phyloP scores from a whole-genome alignment of 1,140 invertebrate genomes.

The Phenacoccus solenopsis region DNA sequence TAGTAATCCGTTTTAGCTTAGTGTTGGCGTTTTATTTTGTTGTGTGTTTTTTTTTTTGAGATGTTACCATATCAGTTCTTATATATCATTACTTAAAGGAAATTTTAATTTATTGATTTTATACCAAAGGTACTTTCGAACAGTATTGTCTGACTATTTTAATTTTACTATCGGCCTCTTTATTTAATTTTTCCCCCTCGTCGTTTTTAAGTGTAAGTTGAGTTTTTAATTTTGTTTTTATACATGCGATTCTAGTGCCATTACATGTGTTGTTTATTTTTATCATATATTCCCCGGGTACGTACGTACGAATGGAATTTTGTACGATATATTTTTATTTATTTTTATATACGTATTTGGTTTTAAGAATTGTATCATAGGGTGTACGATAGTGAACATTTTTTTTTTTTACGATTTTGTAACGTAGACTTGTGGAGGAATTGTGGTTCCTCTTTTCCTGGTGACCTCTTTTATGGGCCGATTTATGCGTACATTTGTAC shows the following conservation, averaged over 20 bases:
- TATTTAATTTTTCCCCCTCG: no score
- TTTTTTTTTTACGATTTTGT: neutral
- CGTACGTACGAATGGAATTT: neutral
- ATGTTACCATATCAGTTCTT: constrained; percentile 18
- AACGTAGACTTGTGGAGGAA: neutral
- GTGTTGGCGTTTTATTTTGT: no score
- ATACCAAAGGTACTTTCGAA: constrained; percentile 13
- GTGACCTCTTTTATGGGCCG: no score
- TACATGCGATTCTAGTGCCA: neutral
- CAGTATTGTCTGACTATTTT: constrained; percentile 4
- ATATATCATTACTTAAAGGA: constrained; percentile 1
- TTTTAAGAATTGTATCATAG: neutral
- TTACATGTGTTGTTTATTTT: neutral
- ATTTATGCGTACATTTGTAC: neutral
- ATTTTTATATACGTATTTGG: neutral
- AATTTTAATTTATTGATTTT: neutral
- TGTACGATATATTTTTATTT: neutral
- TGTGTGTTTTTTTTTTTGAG: constrained; percentile 1
- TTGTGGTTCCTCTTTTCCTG: neutral
- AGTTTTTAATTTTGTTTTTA: neutral
- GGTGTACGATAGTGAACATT: neutral
- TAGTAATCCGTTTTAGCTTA: neutral
- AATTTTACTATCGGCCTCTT: neutral
- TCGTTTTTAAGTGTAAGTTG: no score
- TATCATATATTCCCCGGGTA: neutral